Percentiles rank a stretch among this genome's conserved stretches.
These are phyloP conservation scores for Myrmecophaga tridactyla DNA, from an alignment of 2,113 vertebrate species.

Conservation along the genomic window DNA sequence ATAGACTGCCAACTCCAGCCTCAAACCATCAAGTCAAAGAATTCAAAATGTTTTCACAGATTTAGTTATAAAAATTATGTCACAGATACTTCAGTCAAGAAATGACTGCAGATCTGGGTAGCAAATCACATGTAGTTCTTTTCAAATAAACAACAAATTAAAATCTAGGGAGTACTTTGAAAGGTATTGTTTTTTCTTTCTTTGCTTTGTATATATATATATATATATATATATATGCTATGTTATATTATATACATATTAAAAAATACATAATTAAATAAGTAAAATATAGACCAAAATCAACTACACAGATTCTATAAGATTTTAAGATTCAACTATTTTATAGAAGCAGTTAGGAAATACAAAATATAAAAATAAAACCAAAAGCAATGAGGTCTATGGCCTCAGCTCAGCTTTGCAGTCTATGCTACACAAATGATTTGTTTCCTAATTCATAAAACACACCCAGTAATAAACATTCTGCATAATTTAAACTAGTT, in stretches of 20 bases:
- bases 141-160: not conserved
- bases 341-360: not conserved
- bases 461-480: not conserved
- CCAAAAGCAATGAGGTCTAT: not conserved
- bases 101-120: not conserved
- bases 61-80: not conserved
- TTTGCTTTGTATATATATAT: no score
- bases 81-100: constrained; percentile 14
- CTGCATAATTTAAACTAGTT: not conserved
- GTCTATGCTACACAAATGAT: not conserved
- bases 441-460: constrained; percentile 22
- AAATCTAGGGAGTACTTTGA: constrained; percentile 7
- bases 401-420: not conserved
- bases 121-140: not conserved
- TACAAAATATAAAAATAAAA: not conserved
- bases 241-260: no score
- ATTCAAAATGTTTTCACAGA: not conserved
- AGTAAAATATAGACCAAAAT: not conserved
- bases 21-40: not conserved
- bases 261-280: no score
- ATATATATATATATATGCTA: no score
- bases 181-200: no score
- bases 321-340: not conserved
- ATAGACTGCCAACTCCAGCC: not conserved
- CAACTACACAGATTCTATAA: not conserved